Conservation (phyloP, 2,797 vertebrate genomes). For the Tokudaia tokunoshimensis region DNA sequence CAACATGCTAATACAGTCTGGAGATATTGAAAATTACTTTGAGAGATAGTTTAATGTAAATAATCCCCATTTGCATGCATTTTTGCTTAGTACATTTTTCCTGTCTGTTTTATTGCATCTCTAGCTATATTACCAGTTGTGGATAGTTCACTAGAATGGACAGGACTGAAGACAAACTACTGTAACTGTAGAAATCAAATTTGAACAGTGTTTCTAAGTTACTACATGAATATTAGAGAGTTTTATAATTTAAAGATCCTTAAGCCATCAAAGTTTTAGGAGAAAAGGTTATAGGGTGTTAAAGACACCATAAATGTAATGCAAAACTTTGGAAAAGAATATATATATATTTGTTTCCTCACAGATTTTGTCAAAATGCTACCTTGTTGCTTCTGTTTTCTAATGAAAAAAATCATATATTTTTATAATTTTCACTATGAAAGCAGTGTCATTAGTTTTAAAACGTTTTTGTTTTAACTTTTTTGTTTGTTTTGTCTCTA, state of each 20-base stretch:
- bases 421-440: neutral
- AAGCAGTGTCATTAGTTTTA: neutral
- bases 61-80: neutral
- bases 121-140: neutral
- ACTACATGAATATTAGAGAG: neutral
- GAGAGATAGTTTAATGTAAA: neutral
- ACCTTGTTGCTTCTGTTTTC: neutral
- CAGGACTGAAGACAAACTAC: neutral
- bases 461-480: too few relatives aligned
- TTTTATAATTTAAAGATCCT: neutral
- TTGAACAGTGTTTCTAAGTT: neutral
- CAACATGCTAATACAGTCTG: neutral
- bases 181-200: neutral
- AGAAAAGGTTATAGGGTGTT: neutral
- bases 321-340: too few relatives aligned
- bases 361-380: neutral
- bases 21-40: neutral
- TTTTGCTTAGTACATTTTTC: neutral
- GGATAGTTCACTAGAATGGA: neutral
- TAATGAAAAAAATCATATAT: neutral
- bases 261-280: neutral
- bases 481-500: neutral
- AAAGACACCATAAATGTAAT: too few relatives aligned
- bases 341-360: neutral
- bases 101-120: neutral